phyloP scores from a whole-genome alignment of 2,797 vertebrate species.

The Melanotaenia trifasciata region DNA sequence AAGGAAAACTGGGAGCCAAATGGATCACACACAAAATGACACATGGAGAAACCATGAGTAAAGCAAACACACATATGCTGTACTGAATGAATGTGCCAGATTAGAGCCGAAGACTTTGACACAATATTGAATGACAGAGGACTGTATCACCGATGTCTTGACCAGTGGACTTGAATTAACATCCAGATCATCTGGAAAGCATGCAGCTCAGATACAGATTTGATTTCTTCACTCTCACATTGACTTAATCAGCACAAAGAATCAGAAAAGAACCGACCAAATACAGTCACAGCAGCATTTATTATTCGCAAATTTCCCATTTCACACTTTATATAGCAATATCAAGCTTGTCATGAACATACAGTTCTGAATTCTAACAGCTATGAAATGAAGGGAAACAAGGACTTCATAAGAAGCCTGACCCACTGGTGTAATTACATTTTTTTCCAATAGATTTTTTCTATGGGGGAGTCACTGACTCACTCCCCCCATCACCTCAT shows the following conservation, averaged over 20 bases:
- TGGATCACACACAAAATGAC: conserved; percentile 63
- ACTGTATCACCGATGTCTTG: conserved; percentile 36
- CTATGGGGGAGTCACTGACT: conserved; percentile 62
- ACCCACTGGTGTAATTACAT: conserved; percentile 48
- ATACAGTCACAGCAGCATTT: conserved; percentile 6
- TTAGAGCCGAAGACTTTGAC: conserved; percentile 25
- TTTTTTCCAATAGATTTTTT: conserved; percentile 64
- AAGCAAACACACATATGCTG: conserved; percentile 66
- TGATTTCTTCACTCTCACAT: conserved; percentile 12
- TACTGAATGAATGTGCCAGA: conserved; percentile 47
- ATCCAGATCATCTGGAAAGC: conserved; percentile 48
- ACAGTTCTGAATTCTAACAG: conserved; percentile 39
- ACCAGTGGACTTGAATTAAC: conserved; percentile 29
- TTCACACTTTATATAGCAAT: conserved; percentile 49
- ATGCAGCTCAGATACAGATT: conserved; percentile 29
- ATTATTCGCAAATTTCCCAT: conserved; percentile 51
- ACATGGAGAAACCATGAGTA: conserved; percentile 51
- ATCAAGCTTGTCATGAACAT: conserved; percentile 7
- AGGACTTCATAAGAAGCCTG: conserved; percentile 28
- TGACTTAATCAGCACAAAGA: not conserved
- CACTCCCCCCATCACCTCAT: conserved; percentile 45
- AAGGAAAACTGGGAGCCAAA: conserved; percentile 60
- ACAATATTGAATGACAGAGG: conserved; percentile 46
- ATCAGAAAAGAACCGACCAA: conserved; percentile 27
- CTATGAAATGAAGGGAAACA: conserved; percentile 56